Base-by-base conservation (phyloP, 2,888 invertebrate genomes). In the Furcula furcula region DNA sequence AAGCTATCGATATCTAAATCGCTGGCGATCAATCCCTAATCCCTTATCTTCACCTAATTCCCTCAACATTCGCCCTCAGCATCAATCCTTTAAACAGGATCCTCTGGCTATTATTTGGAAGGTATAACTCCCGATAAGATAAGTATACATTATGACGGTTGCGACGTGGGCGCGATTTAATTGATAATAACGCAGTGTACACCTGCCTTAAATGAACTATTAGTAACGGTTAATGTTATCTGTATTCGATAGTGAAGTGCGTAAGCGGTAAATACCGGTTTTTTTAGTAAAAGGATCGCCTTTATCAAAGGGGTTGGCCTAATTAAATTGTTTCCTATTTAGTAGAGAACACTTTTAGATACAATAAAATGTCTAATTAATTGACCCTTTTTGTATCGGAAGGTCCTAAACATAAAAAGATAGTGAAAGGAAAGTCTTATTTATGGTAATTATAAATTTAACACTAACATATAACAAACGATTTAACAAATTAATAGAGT, bases 51-150 rank as follows among this genome's bases (percentile, higher is more conserved):
- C 55, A 43, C 51, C 46, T 56, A 57, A 69, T 75, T 76, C 64
- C 69, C 68, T 67, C 70, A 62, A 59, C 57, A 57, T 56, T 61
- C 58, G 50, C 55, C 59, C 57, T 54, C 31, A 42, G 52, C 36
- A 63, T 64, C 67, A 70, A 72, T 72, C 68, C 65, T 49, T 58
- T 59, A 53, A 55, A 65, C 59, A 58, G 62, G 44, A 53, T 56
- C 59, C 66, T 63, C 46, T 55, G 43, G 50, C 62, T 73, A 65
- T 73, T 69, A 71, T 66, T 62, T 51, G 53, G 45, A 71, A 64
- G 63, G 57, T 65, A 58, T 64, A 70, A 63, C 52, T 34, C 34
- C 29, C 44, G 80, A 79, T 83, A 79, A 82, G 81, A 81, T 78
- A 73, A 66, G 23, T 31, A 38, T 41, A 48, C 56, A 55, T 59